Base-by-base conservation (phyloP, 2,888 invertebrate genomes). In the Drosophila greeni region DNA sequence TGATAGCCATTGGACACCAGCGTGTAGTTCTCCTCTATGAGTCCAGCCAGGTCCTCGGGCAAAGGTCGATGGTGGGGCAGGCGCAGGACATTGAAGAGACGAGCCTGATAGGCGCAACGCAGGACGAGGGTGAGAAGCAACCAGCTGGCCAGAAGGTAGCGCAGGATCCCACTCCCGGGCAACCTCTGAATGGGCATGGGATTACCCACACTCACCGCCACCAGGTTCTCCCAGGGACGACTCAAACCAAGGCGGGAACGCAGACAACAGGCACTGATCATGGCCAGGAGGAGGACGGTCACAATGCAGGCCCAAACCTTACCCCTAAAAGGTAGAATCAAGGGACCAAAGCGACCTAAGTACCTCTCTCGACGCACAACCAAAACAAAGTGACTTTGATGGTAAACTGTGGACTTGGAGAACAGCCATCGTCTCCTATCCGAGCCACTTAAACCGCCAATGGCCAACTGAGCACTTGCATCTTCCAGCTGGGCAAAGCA, bases 101-200 rank as follows among this genome's bases (percentile, higher is more conserved):
- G 86, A 1, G 85, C 87, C 66, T 87, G 87, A 51, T 87, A 88
- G 29, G 86, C 86, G 37, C 80, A 83, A 3, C 87, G 85, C 31
- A 88, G 43, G 11, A 87, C 74, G 3, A 87, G 52, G 1, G 84
- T 77, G 2, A 75, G 58, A 1, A 86, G 33, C 9, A 88, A 42
- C 87, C 87, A 87, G 9, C 73, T 47, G 47, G 76, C 66, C 3
- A 87, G 33, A 9, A 86, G 48, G 16, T 80, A 82, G 0, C 87
- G 84, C 2, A 85, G 68, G 16, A 85, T 79, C 4, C 72, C 76
- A 2, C 67, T 49, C 3, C 56, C 58, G 0, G 87, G 85, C 16
- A 82, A 2, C 0, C 70, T 18, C 1, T 29, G 39, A 1, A 26
- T 31, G 1, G 69, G 70, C 2, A 87, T 51, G 3, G 86, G 70